phyloP scores from a whole-genome alignment of 1,140 invertebrate species.

The fruit fly (Drosophila melanogaster) region DNA sequence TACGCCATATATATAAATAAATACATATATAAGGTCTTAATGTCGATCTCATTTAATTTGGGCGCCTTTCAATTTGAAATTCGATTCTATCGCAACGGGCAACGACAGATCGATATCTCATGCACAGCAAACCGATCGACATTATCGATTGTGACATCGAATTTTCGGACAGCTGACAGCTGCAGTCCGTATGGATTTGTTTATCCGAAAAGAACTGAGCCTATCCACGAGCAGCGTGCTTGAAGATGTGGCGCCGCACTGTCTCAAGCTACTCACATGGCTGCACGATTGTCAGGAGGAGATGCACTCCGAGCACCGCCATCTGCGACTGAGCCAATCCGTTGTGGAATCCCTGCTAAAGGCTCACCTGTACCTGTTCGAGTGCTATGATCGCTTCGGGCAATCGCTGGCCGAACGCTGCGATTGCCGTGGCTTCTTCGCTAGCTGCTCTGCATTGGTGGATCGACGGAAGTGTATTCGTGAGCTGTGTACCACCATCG shows the following conservation, averaged over 20 bases:
- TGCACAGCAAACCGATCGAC: background rate
- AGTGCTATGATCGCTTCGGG: constrained; percentile 51
- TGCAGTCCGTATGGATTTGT: constrained; percentile 42
- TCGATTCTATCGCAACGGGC: background rate
- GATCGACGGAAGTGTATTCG: constrained; percentile 21
- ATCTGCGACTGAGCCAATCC: constrained; percentile 34
- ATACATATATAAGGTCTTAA: background rate
- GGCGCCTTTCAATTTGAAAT: background rate
- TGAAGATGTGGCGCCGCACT: constrained; percentile 45
- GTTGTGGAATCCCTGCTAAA: constrained; percentile 60
- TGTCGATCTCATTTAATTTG: background rate
- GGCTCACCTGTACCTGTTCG: constrained; percentile 57
- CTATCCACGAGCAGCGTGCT: constrained; percentile 31
- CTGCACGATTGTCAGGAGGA: constrained; percentile 52
- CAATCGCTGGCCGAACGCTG: constrained; percentile 39
- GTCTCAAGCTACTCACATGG: constrained; percentile 52
- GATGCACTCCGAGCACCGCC: constrained; percentile 24
- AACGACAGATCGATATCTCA: background rate
- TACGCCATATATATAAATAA: background rate
- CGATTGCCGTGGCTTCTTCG: constrained; percentile 21
- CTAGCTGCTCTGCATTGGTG: background rate
- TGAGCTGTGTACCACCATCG: constrained; percentile 44
- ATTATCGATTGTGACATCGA: background rate
- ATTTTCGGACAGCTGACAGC: background rate
- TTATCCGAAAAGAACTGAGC: constrained; percentile 50